phyloP scores from a whole-genome alignment of 2,888 invertebrate genomes.

The Philhelius pedissequus region DNA sequence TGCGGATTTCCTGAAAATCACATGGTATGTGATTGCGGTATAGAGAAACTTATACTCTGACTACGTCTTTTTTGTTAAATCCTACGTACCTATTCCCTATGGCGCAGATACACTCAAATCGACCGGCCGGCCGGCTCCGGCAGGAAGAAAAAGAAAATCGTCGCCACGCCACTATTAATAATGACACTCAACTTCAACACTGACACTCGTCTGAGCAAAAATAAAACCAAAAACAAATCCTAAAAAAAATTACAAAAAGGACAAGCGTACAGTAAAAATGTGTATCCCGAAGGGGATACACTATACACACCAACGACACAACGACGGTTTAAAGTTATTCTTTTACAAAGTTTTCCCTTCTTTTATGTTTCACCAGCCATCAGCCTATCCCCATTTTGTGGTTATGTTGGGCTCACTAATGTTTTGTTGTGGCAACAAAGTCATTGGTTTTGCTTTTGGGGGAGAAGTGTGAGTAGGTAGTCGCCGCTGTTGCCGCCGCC shows the following conservation, averaged over 20 bases:
- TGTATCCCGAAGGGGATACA: constrained; percentile 47
- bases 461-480: constrained; percentile 26
- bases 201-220: constrained; percentile 29
- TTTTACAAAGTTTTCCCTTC: neutral
- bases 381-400: constrained; percentile 16
- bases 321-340: constrained; percentile 35
- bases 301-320: too few relatives aligned
- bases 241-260: constrained; percentile 39
- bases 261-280: constrained; percentile 37
- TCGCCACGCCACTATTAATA: constrained; percentile 50
- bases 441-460: constrained; percentile 37
- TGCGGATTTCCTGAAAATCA: constrained; percentile 35
- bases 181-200: constrained; percentile 16
- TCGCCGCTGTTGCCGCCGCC: neutral
- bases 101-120: neutral
- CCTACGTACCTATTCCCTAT: neutral
- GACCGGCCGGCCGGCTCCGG: neutral
- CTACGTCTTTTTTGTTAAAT: constrained; percentile 21
- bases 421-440: constrained; percentile 56
- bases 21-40: neutral
- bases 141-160: constrained; percentile 43
- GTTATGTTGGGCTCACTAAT: constrained; percentile 44
- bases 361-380: neutral
- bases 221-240: neutral
- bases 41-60: neutral